Evolutionary conservation across 2,113 vertebrate genomes (phyloP), one percentile per base, ranked within the genome.

Genomic region (Seriola aureovittata): DNA sequence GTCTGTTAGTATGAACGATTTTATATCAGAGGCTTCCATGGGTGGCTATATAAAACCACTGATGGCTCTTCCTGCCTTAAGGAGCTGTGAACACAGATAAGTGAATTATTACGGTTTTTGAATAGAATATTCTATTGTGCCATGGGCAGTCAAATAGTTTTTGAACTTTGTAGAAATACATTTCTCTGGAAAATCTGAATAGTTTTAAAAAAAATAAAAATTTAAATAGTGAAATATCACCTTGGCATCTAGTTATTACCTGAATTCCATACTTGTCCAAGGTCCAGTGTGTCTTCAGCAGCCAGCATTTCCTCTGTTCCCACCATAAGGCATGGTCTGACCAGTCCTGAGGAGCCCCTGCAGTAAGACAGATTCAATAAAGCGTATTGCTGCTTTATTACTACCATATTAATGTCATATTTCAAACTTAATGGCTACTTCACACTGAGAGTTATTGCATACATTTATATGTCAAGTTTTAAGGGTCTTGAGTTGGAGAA

Each of bases 301-400:
- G 96, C 98, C 98, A 99, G 78, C 95, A 96, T 14, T 95, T 96
- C 66, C 97, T 99, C 75, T 98, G 96, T 52, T 98, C 97, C 98
- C 98, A 99, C 98, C 98, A 99, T 79, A 99, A 92, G 21, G 96
- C 98, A 73, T 98, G 97, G 88, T 99, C 97, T 10, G 98, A 99
- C 98, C 98, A 99, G 69, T 99, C 98, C 74, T 96, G 97, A 44
- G 95, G 14, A 75, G 95, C 90, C 75, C 96, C 98, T 99, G 92
- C 52, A 85, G 54, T 77, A 42, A 78, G 3, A 73, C 19, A 62
- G 25, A 76, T 75, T 4, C 63, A 63, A 65, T 36, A 73, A 48
- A 81, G 73, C 66, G 5, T 23, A 54, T 73, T 34, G 32, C 36
- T 17, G n/a, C 48, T 38, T 44, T 50, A 40, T 71, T 44, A 50